These are phyloP conservation scores for Formicarius rufipectus DNA, from an alignment of 2,113 vertebrate genomes.

Conservation along the genomic window DNA sequence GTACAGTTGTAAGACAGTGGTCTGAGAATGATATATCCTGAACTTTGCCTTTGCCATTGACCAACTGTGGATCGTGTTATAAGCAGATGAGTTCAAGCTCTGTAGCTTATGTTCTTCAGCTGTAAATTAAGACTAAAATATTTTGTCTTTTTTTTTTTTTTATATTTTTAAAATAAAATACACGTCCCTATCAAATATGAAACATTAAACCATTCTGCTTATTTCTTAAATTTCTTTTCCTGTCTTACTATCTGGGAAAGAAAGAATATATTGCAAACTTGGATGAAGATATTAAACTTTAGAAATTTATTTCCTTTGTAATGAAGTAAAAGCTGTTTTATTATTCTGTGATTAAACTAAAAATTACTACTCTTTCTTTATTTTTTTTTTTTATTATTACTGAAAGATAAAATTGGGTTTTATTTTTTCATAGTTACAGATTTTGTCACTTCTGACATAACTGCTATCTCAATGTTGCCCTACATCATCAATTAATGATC, in stretches of 20 bases:
- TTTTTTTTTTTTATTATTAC: background rate
- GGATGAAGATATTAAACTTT: background rate
- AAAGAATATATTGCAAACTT: background rate
- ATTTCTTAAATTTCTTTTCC: background rate
- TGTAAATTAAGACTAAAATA: background rate
- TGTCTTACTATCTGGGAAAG: background rate
- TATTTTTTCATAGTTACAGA: background rate
- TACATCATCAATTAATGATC: background rate
- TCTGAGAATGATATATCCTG: background rate
- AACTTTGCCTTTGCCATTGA: background rate
- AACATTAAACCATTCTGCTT: background rate
- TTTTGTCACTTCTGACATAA: background rate
- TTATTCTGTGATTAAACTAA: background rate
- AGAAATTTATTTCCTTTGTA: background rate
- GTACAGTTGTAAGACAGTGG: background rate
- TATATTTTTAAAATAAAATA: background rate
- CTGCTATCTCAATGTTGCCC: background rate
- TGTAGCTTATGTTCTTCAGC: background rate
- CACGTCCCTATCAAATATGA: background rate
- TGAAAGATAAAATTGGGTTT: background rate
- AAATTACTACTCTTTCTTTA: background rate
- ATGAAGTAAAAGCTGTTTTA: background rate
- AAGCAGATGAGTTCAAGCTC: background rate
- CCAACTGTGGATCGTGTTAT: background rate
- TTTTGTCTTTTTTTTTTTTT: accelerated